These are phyloP conservation scores for Ammodytes marinus DNA, from an alignment of 2,113 vertebrate species.

Conservation along the genomic window DNA sequence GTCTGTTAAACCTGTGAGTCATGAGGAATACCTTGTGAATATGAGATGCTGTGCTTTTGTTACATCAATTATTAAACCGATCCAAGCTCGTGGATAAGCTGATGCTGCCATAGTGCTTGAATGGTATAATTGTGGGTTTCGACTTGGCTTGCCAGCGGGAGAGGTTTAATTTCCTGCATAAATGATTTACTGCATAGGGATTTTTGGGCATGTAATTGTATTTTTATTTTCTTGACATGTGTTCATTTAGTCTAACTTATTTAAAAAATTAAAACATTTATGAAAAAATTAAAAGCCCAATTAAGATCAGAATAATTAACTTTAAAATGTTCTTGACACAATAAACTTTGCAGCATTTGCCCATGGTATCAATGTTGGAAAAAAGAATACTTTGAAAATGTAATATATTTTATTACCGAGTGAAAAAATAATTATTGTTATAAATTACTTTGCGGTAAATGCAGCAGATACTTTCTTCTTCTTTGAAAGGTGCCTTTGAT, in stretches of 20 bases:
- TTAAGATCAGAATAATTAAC: too few species aligned
- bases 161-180: constrained; percentile 38
- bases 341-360: background rate
- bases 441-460: background rate
- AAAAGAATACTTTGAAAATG: background rate
- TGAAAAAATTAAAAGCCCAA: background rate
- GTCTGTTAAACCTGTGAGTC: constrained; percentile 32
- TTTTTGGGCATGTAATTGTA: constrained; percentile 12
- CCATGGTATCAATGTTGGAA: background rate
- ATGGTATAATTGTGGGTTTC: constrained; percentile 36
- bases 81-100: constrained; percentile 49
- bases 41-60: constrained; percentile 46
- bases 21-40: constrained; percentile 30
- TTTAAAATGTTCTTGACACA: background rate
- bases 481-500: background rate
- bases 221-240: constrained; percentile 8
- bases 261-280: background rate
- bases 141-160: constrained; percentile 24
- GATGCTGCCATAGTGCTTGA: constrained; percentile 46
- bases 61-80: constrained; percentile 59
- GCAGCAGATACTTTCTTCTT: background rate
- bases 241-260: background rate
- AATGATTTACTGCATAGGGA: constrained; percentile 15
- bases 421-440: background rate
- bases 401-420: background rate